A percentile compares a stretch with the other conserved stretches of the same genome.
These are phyloP conservation scores for Opisthograptis luteolata DNA, from an alignment of 2,888 invertebrate species.

Conservation along the genomic window DNA sequence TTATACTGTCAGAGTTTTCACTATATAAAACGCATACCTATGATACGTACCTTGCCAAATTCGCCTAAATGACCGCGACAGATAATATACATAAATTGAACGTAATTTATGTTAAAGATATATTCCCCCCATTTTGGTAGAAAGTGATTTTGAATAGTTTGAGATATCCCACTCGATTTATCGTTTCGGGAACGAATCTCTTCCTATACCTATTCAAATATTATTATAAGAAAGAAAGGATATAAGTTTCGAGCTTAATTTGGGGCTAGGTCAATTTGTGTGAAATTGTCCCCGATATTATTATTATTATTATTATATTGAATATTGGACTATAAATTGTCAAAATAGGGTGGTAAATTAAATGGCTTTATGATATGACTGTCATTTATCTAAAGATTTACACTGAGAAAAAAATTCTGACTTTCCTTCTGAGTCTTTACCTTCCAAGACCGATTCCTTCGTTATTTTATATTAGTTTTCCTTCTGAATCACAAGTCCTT, in stretches of 20 bases:
- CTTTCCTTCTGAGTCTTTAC: too few species aligned
- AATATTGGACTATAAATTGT: constrained; percentile 37
- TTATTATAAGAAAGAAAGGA: constrained; percentile 39
- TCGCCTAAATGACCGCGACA: constrained; percentile 28
- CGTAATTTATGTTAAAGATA: constrained; percentile 48
- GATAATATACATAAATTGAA: constrained; percentile 46
- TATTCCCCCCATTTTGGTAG: constrained; percentile 52
- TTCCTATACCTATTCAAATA: constrained; percentile 38
- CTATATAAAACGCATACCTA: too few species aligned
- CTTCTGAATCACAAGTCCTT: too few species aligned
- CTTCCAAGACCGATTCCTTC: too few species aligned
- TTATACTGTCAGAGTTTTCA: too few species aligned
- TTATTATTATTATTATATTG: too few species aligned
- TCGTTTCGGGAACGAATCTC: constrained; percentile 51
- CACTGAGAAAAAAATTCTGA: not conserved
- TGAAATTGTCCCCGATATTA: too few species aligned
- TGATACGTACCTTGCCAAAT: too few species aligned
- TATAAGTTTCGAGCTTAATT: too few species aligned
- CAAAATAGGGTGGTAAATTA: constrained; percentile 29
- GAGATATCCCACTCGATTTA: constrained; percentile 62
- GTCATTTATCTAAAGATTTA: constrained; percentile 5
- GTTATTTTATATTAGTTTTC: too few species aligned
- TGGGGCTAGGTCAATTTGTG: too few species aligned
- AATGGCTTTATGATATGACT: constrained; percentile 20
- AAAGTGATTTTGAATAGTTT: constrained; percentile 69